Evolutionary conservation across 2,888 invertebrate genomes (phyloP).

Genomic region (Itoplectis maculator): DNA sequence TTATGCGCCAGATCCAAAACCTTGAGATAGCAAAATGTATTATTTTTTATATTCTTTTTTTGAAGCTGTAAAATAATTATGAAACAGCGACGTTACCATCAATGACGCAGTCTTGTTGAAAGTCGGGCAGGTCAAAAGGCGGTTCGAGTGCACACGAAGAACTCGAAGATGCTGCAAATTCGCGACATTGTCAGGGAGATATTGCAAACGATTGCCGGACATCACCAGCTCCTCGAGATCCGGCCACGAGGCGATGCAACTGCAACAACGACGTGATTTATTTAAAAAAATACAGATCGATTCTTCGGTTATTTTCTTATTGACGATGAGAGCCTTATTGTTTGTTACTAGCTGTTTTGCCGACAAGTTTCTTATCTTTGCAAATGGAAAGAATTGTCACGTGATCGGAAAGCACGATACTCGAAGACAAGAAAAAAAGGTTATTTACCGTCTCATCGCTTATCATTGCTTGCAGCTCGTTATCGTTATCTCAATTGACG

Average conservation of each 20-base stretch:
- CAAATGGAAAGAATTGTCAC: slow-evolving; percentile 17
- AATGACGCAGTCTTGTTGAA: slow-evolving; percentile 91
- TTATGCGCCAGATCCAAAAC: slow-evolving; percentile 94
- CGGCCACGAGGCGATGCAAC: slow-evolving; percentile 91
- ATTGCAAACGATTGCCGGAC: slow-evolving; percentile 92
- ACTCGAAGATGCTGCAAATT: slow-evolving; percentile 90
- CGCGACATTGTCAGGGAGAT: slow-evolving; percentile 91
- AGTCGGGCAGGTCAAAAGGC: slow-evolving; percentile 90
- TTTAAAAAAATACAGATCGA: background rate
- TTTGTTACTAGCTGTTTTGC: background rate
- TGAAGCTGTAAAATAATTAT: background rate
- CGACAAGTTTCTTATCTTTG: slow-evolving; percentile 31
- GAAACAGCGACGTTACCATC: slow-evolving; percentile 84
- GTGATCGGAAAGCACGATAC: background rate
- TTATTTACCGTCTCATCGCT: slow-evolving; percentile 26
- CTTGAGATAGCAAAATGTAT: slow-evolving; percentile 72
- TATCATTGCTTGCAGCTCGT: slow-evolving; percentile 9
- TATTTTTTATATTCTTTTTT: background rate
- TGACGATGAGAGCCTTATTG: background rate
- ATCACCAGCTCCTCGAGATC: slow-evolving; percentile 93
- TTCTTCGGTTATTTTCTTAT: background rate
- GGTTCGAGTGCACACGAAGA: slow-evolving; percentile 93
- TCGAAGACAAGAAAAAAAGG: background rate
- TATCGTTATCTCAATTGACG: slow-evolving; percentile 22
- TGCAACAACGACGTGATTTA: slow-evolving; percentile 68